These are phyloP conservation scores for Eubasilissa splendida DNA, from an alignment of 2,888 invertebrate genomes.

Conservation along the genomic window DNA sequence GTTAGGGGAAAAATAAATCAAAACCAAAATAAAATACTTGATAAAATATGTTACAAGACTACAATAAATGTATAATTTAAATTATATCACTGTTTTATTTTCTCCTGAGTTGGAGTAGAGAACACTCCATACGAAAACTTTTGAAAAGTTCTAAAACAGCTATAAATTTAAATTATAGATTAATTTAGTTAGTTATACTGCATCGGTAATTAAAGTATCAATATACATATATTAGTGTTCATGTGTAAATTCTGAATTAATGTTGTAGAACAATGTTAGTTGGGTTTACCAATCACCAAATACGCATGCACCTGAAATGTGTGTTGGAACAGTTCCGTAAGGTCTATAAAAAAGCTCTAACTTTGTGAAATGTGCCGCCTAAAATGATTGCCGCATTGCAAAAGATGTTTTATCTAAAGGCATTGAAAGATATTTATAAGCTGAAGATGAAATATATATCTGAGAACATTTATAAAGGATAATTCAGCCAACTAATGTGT, in stretches of 20 bases:
- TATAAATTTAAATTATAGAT: constrained; percentile 1
- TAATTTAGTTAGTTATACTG: constrained; percentile 11
- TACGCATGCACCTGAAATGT: constrained; percentile 48
- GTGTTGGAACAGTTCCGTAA: background rate
- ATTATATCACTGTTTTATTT: background rate
- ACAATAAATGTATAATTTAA: constrained; percentile 7
- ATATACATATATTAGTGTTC: constrained; percentile 6
- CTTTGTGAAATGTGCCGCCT: constrained; percentile 30
- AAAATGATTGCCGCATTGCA: constrained; percentile 18
- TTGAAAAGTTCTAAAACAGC: background rate
- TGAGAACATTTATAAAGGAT: constrained; percentile 2
- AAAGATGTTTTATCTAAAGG: constrained; percentile 13
- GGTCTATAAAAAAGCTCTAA: constrained; percentile 21
- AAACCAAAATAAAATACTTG: constrained; percentile 49
- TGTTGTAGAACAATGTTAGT: constrained; percentile 7
- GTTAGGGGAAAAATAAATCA: constrained; percentile 50
- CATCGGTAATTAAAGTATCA: constrained; percentile 1
- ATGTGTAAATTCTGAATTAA: constrained; percentile 18
- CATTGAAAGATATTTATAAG: constrained; percentile 24
- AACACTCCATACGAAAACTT: too few species aligned
- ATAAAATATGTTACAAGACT: constrained; percentile 34
- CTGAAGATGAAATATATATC: constrained; percentile 23
- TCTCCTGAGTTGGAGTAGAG: too few species aligned
- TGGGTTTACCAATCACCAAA: constrained; percentile 49
- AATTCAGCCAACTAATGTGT: constrained; percentile 17